A percentile compares a stretch with the other conserved stretches of the same genome.
Evolutionary conservation across 2,113 vertebrate species (phyloP).

Genomic region (Pandion haliaetus): DNA sequence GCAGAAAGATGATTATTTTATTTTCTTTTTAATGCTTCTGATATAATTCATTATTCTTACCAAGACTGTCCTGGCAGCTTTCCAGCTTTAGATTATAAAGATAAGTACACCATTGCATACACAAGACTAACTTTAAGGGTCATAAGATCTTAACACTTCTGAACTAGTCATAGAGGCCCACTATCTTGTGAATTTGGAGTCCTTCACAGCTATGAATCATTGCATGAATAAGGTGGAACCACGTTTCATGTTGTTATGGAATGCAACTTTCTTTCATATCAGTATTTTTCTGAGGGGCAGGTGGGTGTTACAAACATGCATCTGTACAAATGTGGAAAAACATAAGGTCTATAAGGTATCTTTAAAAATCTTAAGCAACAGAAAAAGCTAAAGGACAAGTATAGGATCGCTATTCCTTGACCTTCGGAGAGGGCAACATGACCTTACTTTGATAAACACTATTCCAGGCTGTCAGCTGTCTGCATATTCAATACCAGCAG

Average conservation of each 20-base stretch:
- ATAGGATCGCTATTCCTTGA: background rate
- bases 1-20: background rate
- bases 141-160: background rate
- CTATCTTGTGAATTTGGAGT: background rate
- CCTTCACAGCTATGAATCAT: background rate
- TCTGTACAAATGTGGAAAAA: background rate
- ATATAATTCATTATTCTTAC: background rate
- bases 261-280: background rate
- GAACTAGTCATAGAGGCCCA: background rate
- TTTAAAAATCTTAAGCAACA: background rate
- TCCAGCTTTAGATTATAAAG: background rate
- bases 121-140: background rate
- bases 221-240: background rate
- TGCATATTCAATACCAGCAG: background rate
- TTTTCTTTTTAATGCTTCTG: background rate
- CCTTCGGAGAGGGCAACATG: background rate
- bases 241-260: background rate
- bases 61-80: background rate
- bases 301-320: background rate
- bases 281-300: background rate
- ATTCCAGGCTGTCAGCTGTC: background rate
- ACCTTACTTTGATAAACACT: background rate
- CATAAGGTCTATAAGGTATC: background rate
- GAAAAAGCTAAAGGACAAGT: background rate
- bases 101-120: background rate